phyloP scores from a whole-genome alignment of 2,797 vertebrate genomes.

The Setipinna tenuifilis region DNA sequence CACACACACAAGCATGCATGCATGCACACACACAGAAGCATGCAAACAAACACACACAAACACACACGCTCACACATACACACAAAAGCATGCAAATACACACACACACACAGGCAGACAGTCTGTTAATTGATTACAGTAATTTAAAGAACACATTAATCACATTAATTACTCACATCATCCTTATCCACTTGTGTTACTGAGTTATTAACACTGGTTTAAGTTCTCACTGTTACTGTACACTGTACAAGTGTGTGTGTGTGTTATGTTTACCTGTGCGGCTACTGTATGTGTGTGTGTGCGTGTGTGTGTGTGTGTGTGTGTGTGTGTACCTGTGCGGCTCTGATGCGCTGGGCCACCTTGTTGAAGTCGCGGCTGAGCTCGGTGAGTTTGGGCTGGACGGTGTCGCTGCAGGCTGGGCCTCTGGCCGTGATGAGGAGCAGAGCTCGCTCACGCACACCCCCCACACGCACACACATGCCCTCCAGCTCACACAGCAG shows the following conservation, averaged over 20 bases:
- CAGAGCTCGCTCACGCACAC: constrained; percentile 86
- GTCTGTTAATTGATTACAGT: not conserved
- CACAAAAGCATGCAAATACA: not conserved
- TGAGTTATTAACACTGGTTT: too few species aligned
- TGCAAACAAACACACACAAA: not conserved
- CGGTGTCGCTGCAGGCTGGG: constrained; percentile 82
- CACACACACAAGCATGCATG: constrained; percentile 53
- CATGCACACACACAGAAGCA: constrained; percentile 25
- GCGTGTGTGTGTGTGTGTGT: not conserved
- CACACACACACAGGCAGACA: not conserved
- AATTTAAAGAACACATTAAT: not conserved
- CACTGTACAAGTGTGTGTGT: not conserved
- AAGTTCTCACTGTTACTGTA: too few species aligned
- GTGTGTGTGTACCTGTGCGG: constrained; percentile 78
- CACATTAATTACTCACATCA: too few species aligned
- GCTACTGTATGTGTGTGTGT: constrained; percentile 59
- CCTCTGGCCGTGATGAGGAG: constrained; percentile 90
- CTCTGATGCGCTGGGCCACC: constrained; percentile 92
- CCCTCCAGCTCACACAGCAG: constrained; percentile 87
- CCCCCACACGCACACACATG: constrained; percentile 85
- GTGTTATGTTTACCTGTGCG: constrained; percentile 75
- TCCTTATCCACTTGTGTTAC: too few species aligned
- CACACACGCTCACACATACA: not conserved
- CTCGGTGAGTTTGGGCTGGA: constrained; percentile 93
- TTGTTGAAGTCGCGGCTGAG: constrained; percentile 95